These are phyloP conservation scores for Gonatopus flavifemur DNA, from an alignment of 1,140 invertebrate species.

Conservation along the genomic window DNA sequence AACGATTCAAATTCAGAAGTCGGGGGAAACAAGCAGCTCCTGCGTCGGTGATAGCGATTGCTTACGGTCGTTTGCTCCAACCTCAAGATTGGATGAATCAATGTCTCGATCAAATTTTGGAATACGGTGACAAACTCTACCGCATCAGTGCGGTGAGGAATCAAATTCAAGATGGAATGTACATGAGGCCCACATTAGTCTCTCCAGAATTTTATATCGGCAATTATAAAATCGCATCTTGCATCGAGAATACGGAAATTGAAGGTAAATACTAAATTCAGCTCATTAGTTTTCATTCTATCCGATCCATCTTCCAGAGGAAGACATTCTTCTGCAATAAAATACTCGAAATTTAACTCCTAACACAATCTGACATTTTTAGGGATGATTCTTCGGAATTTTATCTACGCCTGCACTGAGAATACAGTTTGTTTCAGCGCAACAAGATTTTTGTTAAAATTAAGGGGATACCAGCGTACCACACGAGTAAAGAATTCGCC, in stretches of 20 bases:
- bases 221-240: conserved; percentile 36
- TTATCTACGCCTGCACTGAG: too few species aligned
- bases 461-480: too few species aligned
- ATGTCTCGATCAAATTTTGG: conserved; percentile 33
- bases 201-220: conserved; percentile 41
- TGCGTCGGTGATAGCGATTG: conserved; percentile 31
- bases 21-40: conserved; percentile 40
- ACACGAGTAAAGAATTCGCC: too few species aligned
- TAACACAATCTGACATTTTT: too few species aligned
- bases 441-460: too few species aligned
- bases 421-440: too few species aligned
- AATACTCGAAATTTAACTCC: too few species aligned
- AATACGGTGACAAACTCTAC: conserved; percentile 41
- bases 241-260: conserved; percentile 27
- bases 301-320: too few species aligned
- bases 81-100: conserved; percentile 33
- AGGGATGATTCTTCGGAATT: too few species aligned
- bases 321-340: too few species aligned
- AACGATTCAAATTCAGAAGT: conserved; percentile 38
- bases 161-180: conserved; percentile 24
- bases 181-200: conserved; percentile 32
- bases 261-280: too few species aligned
- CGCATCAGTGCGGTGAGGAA: conserved; percentile 28
- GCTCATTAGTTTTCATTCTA: too few species aligned
- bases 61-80: conserved; percentile 34